These are phyloP conservation scores for Drosophila anomelani DNA, from an alignment of 2,888 invertebrate genomes.

Conservation along the genomic window DNA sequence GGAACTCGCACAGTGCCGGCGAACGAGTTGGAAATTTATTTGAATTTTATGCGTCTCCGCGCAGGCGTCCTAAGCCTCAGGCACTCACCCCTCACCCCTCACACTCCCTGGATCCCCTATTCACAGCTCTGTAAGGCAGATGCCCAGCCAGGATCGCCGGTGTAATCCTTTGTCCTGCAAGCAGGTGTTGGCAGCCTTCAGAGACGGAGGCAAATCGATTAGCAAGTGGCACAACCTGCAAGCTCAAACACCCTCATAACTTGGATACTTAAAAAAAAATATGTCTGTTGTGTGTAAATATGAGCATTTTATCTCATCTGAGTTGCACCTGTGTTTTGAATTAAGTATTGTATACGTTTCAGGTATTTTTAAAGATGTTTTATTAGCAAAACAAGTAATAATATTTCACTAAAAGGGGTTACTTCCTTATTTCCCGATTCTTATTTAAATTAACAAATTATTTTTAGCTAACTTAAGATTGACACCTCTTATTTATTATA, in stretches of 20 bases:
- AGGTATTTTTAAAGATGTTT: background rate
- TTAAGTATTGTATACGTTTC: background rate
- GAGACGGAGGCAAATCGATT: conserved; percentile 66
- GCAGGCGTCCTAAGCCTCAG: conserved; percentile 42
- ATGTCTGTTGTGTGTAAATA: conserved; percentile 15
- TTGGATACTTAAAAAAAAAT: conserved; percentile 5
- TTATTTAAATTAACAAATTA: background rate
- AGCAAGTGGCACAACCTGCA: conserved; percentile 52
- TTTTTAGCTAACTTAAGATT: background rate
- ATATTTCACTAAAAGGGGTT: background rate
- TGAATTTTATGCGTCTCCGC: conserved; percentile 79
- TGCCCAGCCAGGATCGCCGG: conserved; percentile 33
- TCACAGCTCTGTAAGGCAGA: conserved; percentile 51
- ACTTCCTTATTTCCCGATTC: rapidly evolving
- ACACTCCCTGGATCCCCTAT: conserved; percentile 42
- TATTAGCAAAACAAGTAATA: background rate
- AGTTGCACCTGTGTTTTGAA: background rate
- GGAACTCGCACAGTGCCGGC: conserved; percentile 67
- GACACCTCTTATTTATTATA: background rate
- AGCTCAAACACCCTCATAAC: conserved; percentile 24
- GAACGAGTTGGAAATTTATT: conserved; percentile 82
- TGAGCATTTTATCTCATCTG: background rate
- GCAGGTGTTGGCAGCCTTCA: conserved; percentile 74
- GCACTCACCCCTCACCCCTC: background rate
- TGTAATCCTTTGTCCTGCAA: conserved; percentile 69